phyloP scores from a whole-genome alignment of 2,888 invertebrate species.

The Stictocephala bisonia region DNA sequence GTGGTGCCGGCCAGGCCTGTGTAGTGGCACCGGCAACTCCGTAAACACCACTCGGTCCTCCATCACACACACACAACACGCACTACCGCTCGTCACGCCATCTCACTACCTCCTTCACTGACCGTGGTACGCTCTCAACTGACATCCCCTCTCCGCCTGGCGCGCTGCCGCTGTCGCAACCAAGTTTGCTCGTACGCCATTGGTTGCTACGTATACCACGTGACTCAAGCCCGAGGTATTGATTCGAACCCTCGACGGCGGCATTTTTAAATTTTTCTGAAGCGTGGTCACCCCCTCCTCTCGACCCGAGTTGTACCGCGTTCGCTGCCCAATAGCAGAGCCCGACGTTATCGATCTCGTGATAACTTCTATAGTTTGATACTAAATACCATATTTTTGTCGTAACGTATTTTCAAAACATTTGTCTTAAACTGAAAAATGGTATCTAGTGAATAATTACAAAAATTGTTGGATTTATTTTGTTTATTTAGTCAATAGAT shows the following conservation, averaged over 20 bases:
- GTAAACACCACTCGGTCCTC: conserved; percentile 52
- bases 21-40: conserved; percentile 52
- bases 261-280: conserved; percentile 49
- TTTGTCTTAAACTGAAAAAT: no score
- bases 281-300: conserved; percentile 41
- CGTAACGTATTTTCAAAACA: no score
- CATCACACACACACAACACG: conserved; percentile 41
- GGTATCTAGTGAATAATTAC: no score
- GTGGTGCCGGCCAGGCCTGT: conserved; percentile 57
- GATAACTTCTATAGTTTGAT: conserved; percentile 33
- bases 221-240: conserved; percentile 41
- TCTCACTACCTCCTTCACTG: no score
- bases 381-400: no score
- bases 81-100: background rate
- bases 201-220: conserved; percentile 26
- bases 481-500: no score
- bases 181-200: conserved; percentile 27
- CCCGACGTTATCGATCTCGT: conserved; percentile 39
- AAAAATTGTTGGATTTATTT: no score
- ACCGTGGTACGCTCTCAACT: conserved; percentile 47
- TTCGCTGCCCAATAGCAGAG: conserved; percentile 40
- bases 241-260: conserved; percentile 46
- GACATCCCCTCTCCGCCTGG: conserved; percentile 17
- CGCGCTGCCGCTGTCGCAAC: conserved; percentile 26
- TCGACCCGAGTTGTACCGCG: no score